phyloP scores from a whole-genome alignment of 1,140 invertebrate genomes.

The Megalonaias nervosa region DNA sequence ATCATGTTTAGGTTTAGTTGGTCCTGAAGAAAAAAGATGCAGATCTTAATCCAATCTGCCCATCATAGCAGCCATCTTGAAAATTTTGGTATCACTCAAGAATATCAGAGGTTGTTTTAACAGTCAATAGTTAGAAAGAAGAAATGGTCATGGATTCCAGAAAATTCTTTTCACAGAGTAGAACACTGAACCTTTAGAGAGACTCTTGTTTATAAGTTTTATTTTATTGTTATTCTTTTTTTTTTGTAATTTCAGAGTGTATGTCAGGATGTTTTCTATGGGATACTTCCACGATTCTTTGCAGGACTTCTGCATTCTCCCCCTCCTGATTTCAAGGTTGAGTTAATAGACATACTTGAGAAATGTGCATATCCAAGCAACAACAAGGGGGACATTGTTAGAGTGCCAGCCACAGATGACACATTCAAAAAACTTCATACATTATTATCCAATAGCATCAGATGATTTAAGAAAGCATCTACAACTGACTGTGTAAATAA shows the following conservation, averaged over 20 bases:
- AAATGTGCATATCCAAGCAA: constrained; percentile 45
- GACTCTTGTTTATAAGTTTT: neutral
- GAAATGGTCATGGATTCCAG: no score
- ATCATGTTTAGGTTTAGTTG: no score
- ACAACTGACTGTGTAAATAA: no score
- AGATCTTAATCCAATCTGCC: no score
- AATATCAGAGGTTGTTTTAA: no score
- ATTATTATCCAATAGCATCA: constrained; percentile 3
- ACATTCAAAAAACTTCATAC: constrained; percentile 20
- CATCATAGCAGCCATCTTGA: no score
- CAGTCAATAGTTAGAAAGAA: no score
- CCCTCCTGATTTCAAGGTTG: constrained; percentile 28
- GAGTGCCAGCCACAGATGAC: constrained; percentile 10
- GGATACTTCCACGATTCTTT: constrained; percentile 25
- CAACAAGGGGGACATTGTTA: constrained; percentile 24
- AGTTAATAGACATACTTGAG: constrained; percentile 33
- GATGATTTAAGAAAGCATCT: no score
- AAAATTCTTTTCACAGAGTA: no score
- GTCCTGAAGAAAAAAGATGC: no score
- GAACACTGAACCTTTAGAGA: no score
- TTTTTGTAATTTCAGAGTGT: constrained; percentile 42
- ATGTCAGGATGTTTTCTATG: constrained; percentile 48
- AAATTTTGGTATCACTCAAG: no score
- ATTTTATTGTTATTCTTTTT: constrained; percentile 1
- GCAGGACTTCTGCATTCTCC: constrained; percentile 41